Evolutionary conservation across 2,797 vertebrate species (phyloP).

Genomic region (Varecia variegata): DNA sequence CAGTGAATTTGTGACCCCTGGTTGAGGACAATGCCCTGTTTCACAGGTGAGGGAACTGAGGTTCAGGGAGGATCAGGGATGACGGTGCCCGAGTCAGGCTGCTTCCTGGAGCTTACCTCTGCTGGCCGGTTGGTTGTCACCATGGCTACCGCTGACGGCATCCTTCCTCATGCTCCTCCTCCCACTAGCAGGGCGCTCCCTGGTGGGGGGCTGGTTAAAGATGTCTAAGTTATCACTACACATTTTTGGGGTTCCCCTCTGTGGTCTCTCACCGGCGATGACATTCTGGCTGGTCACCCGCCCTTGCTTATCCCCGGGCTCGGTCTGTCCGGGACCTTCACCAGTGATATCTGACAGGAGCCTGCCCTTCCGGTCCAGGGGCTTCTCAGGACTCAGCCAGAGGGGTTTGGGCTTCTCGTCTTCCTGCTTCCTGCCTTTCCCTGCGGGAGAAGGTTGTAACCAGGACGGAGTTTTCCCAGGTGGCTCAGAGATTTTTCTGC

Average conservation of each 20-base stretch:
- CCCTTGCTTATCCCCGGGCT: slow-evolving; percentile 78
- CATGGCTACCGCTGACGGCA: background rate
- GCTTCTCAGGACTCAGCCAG: slow-evolving; percentile 87
- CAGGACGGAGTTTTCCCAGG: slow-evolving; percentile 87
- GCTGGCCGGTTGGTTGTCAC: slow-evolving; percentile 27
- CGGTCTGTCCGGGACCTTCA: slow-evolving; percentile 80
- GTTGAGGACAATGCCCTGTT: background rate
- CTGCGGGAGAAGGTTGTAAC: slow-evolving; percentile 85
- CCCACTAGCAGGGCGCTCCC: slow-evolving; percentile 86
- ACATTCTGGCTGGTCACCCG: slow-evolving; percentile 32
- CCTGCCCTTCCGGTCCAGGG: slow-evolving; percentile 62
- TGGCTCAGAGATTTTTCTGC: slow-evolving; percentile 80
- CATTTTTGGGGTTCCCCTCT: slow-evolving; percentile 68
- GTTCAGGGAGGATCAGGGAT: background rate
- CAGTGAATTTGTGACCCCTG: background rate
- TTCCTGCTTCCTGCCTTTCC: slow-evolving; percentile 76
- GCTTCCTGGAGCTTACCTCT: slow-evolving; percentile 82
- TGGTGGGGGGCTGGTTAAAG: slow-evolving; percentile 54
- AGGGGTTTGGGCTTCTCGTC: slow-evolving; percentile 83
- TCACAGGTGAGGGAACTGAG: background rate
- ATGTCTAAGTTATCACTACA: slow-evolving; percentile 80
- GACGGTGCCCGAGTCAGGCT: background rate
- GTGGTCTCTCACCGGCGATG: slow-evolving; percentile 67
- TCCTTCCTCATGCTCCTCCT: slow-evolving; percentile 83
- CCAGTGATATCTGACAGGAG: background rate